Evolutionary conservation across 1,140 invertebrate genomes (phyloP), one percentile per base, ranked within the genome.

Genomic region (Cydia strobilella): DNA sequence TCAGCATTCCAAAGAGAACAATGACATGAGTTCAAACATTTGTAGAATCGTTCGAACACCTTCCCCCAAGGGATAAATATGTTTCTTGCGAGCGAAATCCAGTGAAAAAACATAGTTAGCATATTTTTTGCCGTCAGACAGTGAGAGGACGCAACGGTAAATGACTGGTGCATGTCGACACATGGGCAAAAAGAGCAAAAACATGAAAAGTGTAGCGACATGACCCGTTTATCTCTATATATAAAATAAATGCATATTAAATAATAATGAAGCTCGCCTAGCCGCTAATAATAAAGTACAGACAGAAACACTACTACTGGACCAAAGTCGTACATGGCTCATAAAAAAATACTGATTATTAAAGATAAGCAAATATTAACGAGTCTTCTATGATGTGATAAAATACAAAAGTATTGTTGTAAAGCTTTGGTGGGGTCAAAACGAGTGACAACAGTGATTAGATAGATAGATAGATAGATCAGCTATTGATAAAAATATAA

Each of bases 141-240:
- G 35, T 72, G 31, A 72, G 69, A 72, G 69, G 39, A 18, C n/a
- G 69, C 35, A 72, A 72, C 45, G 45, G 45, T 72, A 48, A 48
- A 72, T 72, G 69, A 72, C 27, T 66, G 63, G 63, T 66, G 27
- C 63, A 66, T 66, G 63, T 66, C 63, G 27, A 66, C 27, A 66
- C 63, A 59, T 4, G 6, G 54, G 54, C 54, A 59, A 59, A 59
- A 59, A 59, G 54, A 23, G 54, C 54, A 59, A 59, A 54, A 59
- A 59, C 20, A 59, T 10, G 54, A 59, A 54, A 59, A 59, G 18
- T 59, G 54, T 59, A 59, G 54, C 54, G 54, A 20, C 23, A 59
- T 23, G 9, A 23, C 18, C 20, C 54, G 54, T 59, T 59, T 23
- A 59, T 59, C 3, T 39, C n/a, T n/a, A n/a, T n/a, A n/a, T n/a